Percentiles rank a stretch among this genome's conserved stretches.
These are phyloP conservation scores for Apodemia mormo DNA, from an alignment of 2,888 invertebrate species.

Conservation along the genomic window DNA sequence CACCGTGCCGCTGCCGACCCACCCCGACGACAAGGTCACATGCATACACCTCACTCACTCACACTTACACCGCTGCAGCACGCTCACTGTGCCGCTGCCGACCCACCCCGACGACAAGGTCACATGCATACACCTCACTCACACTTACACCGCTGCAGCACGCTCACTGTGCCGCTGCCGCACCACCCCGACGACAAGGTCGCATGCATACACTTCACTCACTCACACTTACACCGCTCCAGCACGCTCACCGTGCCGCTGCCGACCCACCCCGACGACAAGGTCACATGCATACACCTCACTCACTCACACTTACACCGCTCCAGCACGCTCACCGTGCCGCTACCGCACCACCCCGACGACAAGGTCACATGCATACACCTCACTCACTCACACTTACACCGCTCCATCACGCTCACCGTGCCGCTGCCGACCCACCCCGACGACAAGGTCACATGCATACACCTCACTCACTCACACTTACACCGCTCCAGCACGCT, in stretches of 20 bases:
- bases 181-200: conserved; percentile 44
- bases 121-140: too few species aligned
- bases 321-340: conserved; percentile 98
- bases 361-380: too few species aligned
- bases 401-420: too few species aligned
- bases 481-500: conserved; percentile 99
- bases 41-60: too few species aligned
- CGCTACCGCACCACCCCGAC: conserved; percentile 78
- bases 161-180: conserved; percentile 94
- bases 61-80: conserved; percentile 99
- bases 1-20: conserved; percentile 90
- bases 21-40: conserved; percentile 45
- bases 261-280: conserved; percentile 62
- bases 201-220: too few species aligned
- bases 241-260: conserved; percentile 97
- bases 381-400: too few species aligned
- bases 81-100: conserved; percentile 94
- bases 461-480: too few species aligned
- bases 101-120: conserved; percentile 44
- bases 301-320: too few species aligned
- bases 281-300: too few species aligned
- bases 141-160: conserved; percentile 99
- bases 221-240: too few species aligned
- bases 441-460: too few species aligned
- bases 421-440: too few species aligned